Evolutionary conservation across 2,113 vertebrate genomes (phyloP), one percentile per base, ranked within the genome.

Genomic region (Lophotis ruficrista): DNA sequence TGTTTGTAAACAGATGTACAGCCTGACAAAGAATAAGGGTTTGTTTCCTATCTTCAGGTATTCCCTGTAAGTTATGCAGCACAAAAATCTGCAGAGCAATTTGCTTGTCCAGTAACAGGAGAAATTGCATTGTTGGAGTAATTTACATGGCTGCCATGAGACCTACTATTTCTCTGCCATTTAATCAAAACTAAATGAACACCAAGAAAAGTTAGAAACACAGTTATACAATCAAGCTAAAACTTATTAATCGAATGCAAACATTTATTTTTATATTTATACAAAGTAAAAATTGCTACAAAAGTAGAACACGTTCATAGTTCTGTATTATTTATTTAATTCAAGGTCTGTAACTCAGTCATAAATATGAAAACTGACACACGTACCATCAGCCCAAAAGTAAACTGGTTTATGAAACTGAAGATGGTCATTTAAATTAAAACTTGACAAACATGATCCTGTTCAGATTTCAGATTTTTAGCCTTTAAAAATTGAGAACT

Each of bases 301-400:
- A 22, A 90, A 43, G 2, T n/a, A 64, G 8, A 60, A 88, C 1
- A 0, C 1, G 0, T 56, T 77, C 30, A 48, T 61, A 10, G 7
- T 51, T 86, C 12, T 9, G 2, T 62, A n/a, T 38, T 54, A 65
- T 47, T 69, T 83, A 28, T 76, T 88, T 85, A 62, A 58, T 78
- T 85, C 21, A 45, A 7, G 4, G 13, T 23, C n/a, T 71, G 30
- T 43, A 64, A 90, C 25, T 85, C 38, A 21, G 35, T 58, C 31
- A 54, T 51, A 64, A 90, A 43, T 48, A 71, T 16, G 14, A 62
- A 90, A 60, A 21, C 48, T 13, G 53, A 20, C 6, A 71, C 10
- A 16, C 1, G 1, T 3, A 18, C 5, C 25, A n/a, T 68, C 53
- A 64, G 13, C 24, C 43, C 38, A 16, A 58, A 58, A 66, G 22